Evolutionary conservation across 92 coral and sea anemone genomes (phyloP).

Genomic region (Montipora capitata): DNA sequence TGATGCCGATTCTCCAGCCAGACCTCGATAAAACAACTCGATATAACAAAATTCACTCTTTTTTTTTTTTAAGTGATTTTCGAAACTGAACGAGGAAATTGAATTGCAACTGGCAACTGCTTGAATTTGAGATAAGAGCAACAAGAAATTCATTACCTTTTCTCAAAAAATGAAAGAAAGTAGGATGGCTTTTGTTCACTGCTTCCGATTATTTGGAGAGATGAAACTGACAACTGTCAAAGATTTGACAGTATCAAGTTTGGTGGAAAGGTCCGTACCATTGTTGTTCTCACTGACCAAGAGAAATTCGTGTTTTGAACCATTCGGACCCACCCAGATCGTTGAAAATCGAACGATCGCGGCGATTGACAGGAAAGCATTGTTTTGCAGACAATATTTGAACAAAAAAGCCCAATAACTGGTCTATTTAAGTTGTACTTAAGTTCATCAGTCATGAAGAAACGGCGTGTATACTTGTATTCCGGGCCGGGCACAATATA

Average conservation of each 20-base stretch:
- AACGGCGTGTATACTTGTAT: too few species aligned
- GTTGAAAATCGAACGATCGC: too few species aligned
- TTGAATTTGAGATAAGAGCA: conserved; percentile 10
- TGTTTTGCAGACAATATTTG: neutral
- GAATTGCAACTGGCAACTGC: conserved; percentile 14
- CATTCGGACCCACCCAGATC: too few species aligned
- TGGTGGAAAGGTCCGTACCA: neutral
- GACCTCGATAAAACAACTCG: neutral
- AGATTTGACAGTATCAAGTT: neutral
- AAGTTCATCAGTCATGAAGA: neutral
- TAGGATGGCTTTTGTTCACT: neutral
- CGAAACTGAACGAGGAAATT: conserved; percentile 17
- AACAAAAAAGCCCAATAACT: neutral
- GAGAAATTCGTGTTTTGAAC: too few species aligned
- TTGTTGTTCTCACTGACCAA: neutral
- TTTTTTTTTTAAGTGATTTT: neutral
- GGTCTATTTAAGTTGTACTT: neutral
- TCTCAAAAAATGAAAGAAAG: conserved; percentile 1
- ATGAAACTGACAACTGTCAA: neutral
- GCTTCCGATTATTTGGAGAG: neutral
- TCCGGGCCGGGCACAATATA: too few species aligned
- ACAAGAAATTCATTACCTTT: too few species aligned
- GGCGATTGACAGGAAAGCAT: neutral
- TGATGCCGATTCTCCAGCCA: neutral
- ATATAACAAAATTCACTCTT: neutral